Base-by-base conservation (phyloP, 1,140 invertebrate species). In the Thereuonema tuberculata region DNA sequence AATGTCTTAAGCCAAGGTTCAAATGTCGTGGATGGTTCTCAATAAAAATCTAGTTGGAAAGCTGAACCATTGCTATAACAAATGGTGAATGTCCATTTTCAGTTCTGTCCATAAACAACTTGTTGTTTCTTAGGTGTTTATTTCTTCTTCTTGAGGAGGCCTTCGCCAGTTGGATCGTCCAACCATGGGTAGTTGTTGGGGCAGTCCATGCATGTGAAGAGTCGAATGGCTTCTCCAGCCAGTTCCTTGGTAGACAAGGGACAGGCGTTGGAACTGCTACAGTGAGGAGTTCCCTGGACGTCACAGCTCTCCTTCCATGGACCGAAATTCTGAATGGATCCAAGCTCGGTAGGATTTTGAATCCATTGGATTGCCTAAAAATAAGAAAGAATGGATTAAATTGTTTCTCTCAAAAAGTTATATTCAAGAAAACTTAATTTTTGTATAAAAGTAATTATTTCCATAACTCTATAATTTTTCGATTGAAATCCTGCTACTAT, bases 331-430 rank as follows among this genome's bases (percentile, higher is more conserved):
- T 91, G 90, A 9, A 87, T 82, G 69, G 93, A 87, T 27, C 81
- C 78, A 60, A 89, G 71, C 1, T 88, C 89, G 46, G 85, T 80
- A 12, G 92, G 91, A 68, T 92, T 93, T 70, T 93, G 90, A 71
- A 96, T 93, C 92, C 93, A 96, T 70, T 95, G 90, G 65, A 96
- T 92, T 0, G 94, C 91, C 63, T 73, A n/a, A n/a, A n/a, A n/a
- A n/a, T n/a, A n/a, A n/a, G n/a, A n/a, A n/a, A n/a, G n/a, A n/a
- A n/a, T n/a, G n/a, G 69, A 54, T 50, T 61, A 24, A 24, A 57
- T n/a, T n/a, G n/a, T n/a, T n/a, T n/a, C n/a, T n/a, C n/a, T n/a
- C n/a, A n/a, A n/a, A n/a, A n/a, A n/a, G n/a, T n/a, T n/a, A n/a
- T n/a, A n/a, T n/a, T n/a, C n/a, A n/a, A n/a, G n/a, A n/a, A n/a